A percentile compares a stretch with the other conserved stretches of the same genome.
These are phyloP conservation scores for Metaphire vulgaris DNA, from an alignment of 1,140 invertebrate species.

Conservation along the genomic window DNA sequence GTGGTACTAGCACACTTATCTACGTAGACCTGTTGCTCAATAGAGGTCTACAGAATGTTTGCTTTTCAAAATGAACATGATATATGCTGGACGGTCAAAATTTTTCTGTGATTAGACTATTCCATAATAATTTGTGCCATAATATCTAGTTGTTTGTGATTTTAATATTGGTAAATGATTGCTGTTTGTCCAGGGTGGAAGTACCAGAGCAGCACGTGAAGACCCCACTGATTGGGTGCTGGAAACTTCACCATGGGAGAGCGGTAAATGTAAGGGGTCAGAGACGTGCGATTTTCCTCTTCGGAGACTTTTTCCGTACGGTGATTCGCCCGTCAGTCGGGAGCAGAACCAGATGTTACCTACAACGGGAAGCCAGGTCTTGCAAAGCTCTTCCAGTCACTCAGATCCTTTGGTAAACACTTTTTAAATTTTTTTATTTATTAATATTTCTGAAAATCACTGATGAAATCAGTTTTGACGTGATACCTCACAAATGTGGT, in stretches of 20 bases:
- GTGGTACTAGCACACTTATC: too few species aligned
- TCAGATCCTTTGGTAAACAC: conserved; percentile 1
- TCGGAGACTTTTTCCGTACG: not conserved
- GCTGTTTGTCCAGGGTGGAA: not conserved
- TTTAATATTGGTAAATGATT: too few species aligned
- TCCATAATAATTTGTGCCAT: too few species aligned
- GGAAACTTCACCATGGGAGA: not conserved
- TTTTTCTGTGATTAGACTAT: too few species aligned
- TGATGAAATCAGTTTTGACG: not conserved
- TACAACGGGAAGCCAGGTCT: not conserved
- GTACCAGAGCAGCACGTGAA: not conserved
- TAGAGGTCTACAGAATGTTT: too few species aligned
- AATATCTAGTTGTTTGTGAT: not conserved
- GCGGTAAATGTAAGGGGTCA: not conserved
- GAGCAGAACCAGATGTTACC: not conserved
- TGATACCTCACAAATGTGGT: not conserved
- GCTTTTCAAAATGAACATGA: too few species aligned
- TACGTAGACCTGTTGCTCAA: too few species aligned
- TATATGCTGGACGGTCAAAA: too few species aligned
- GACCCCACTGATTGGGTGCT: not conserved
- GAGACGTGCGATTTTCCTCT: not conserved
- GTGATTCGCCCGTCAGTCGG: not conserved
- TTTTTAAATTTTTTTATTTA: not conserved
- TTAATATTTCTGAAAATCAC: not conserved
- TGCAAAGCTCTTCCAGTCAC: not conserved